Base-by-base conservation (phyloP, 1,140 invertebrate genomes). In the Ganaspis sp. region DNA sequence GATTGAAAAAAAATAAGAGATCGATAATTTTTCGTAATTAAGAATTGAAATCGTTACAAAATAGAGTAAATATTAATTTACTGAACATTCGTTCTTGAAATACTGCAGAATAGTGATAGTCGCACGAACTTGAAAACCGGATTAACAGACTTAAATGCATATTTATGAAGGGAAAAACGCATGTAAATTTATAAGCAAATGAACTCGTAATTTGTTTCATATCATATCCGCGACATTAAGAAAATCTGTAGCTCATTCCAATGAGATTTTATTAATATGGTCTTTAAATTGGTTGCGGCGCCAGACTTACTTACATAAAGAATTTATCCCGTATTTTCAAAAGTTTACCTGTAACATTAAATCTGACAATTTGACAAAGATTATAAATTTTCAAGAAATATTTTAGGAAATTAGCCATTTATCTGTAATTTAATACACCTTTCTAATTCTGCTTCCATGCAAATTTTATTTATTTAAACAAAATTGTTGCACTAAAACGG, bases 161-260 rank as follows among this genome's bases (percentile, higher is more conserved):
- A 64, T 64, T 64, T 64, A 64, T 64, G 15, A 26, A 29, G 21
- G 15, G 12, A 29, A 26, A 11, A 64, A 26, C 12, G 23, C 23
- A 19, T 29, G 54, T 64, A 64, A 64, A 64, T 64, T 64, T 64
- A 64, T 64, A 64, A 26, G 21, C 21, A 64, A 64, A 64, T 64
- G 54, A 64, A 64, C 54, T 64, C 23, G 54, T 64, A 64, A 64
- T 64, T 64, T 64, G 54, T 29, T 64, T 29, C 21, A 64, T 64
- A 64, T 64, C 21, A 9, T 64, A 64, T 64, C 54, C 23, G 54
- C 11, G 12, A 64, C 21, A 64, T 64, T 64, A 64, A 64, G 54
- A 15, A 29, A 64, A 64, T 64, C 23, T 29, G 54, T 29, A 12
- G 11, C 12, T 12, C n/a, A 49, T 49, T 49, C n/a, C 15, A 49